Conservation (phyloP, 2,113 vertebrate species). For the Nyctibius bracteatus region DNA sequence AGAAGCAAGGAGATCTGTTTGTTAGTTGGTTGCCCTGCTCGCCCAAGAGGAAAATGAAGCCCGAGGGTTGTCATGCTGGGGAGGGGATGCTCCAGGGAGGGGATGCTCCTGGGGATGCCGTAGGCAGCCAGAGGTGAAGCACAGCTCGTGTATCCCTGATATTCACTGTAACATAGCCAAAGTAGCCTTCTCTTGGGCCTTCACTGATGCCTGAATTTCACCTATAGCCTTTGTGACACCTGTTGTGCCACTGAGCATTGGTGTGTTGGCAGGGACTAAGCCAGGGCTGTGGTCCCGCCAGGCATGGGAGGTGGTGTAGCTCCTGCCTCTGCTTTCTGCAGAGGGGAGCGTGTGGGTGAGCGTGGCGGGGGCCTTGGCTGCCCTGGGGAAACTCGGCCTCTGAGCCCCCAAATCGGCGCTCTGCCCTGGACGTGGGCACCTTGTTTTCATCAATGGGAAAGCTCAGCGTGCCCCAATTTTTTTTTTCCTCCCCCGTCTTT, state of each 20-base stretch:
- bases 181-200: background rate
- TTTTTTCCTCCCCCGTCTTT: background rate
- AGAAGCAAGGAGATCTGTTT: background rate
- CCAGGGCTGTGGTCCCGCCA: accelerated
- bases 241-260: background rate
- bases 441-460: background rate
- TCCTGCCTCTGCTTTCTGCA: background rate
- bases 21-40: background rate
- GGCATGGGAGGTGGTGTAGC: accelerated
- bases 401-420: background rate
- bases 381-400: background rate
- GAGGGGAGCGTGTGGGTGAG: accelerated
- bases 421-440: background rate
- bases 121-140: background rate
- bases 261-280: background rate
- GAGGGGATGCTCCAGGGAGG: background rate
- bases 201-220: background rate
- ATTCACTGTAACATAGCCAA: background rate
- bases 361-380: accelerated
- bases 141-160: background rate
- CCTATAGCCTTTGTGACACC: accelerated
- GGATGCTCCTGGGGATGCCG: background rate
- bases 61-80: accelerated
- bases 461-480: background rate
- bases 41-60: background rate